Percentiles rank a stretch among this genome's conserved stretches.
phyloP scores from a whole-genome alignment of 2,888 invertebrate genomes.

The Cantharis rufa region DNA sequence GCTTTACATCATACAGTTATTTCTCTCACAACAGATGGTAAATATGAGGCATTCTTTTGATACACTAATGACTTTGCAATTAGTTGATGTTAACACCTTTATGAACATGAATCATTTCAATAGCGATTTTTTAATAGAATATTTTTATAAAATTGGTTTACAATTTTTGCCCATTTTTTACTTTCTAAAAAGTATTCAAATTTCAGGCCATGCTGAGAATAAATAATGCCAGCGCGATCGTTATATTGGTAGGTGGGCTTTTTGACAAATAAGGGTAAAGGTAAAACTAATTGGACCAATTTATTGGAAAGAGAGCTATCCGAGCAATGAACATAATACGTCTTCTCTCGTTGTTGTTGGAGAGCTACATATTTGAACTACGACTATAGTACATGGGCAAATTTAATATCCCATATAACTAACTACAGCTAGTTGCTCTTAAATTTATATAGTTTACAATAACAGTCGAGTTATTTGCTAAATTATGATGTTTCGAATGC shows the following conservation, averaged over 20 bases:
- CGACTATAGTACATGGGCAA: not conserved
- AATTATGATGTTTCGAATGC: not conserved
- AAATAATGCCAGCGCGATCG: not conserved
- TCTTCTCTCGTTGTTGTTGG: not conserved
- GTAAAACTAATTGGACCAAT: not conserved
- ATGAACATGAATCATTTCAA: not conserved
- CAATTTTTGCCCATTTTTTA: not conserved
- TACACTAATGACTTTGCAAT: conserved; percentile 17
- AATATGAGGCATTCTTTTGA: conserved; percentile 10
- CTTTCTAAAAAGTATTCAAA: not conserved
- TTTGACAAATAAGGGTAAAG: not conserved
- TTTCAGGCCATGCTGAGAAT: not conserved
- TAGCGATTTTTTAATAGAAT: not conserved
- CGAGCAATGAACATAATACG: too few species aligned
- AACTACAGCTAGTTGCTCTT: not conserved
- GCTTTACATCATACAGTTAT: conserved; percentile 15
- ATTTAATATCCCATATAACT: too few species aligned
- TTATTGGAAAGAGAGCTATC: not conserved
- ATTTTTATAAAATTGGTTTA: not conserved
- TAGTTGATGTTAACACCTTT: conserved; percentile 11
- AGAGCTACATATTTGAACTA: too few species aligned
- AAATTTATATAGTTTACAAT: not conserved
- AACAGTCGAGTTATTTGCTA: not conserved
- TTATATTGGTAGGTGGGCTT: not conserved
- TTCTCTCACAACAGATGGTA: conserved; percentile 17